A percentile compares a stretch with the other conserved stretches of the same genome.
phyloP scores from a whole-genome alignment of 2,797 vertebrate species.

The Octomys mimax region DNA sequence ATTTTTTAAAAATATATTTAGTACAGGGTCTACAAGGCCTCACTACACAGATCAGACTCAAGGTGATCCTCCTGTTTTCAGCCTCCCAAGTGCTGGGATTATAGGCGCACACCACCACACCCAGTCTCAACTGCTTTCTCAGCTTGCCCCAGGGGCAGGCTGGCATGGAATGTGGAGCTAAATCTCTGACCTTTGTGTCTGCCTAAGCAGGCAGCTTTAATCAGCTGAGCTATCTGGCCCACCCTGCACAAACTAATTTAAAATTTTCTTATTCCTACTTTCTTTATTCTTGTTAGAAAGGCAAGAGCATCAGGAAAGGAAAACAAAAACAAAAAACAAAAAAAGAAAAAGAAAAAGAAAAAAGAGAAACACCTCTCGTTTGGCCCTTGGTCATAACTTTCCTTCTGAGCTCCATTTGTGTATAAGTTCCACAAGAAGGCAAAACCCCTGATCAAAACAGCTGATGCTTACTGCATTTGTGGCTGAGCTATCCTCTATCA shows the following conservation, averaged over 20 bases:
- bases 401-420: slow-evolving; percentile 13
- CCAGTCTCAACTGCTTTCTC: too few relatives aligned
- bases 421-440: slow-evolving; percentile 60
- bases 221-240: too few relatives aligned
- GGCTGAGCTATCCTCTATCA: slow-evolving; percentile 80
- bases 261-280: neutral
- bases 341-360: neutral
- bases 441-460: slow-evolving; percentile 77
- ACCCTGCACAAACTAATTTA: slow-evolving; percentile 36
- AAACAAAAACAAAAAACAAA: too few relatives aligned
- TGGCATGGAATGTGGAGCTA: too few relatives aligned
- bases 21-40: too few relatives aligned
- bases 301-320: neutral
- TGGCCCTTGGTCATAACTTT: slow-evolving; percentile 63
- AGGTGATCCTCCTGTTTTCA: too few relatives aligned
- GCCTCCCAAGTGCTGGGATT: too few relatives aligned
- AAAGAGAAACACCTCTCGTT: neutral
- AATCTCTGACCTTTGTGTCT: too few relatives aligned
- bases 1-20: neutral
- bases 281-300: slow-evolving; percentile 33
- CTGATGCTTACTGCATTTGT: slow-evolving; percentile 79
- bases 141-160: too few relatives aligned
- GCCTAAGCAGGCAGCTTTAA: too few relatives aligned
- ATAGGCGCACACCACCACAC: too few relatives aligned
- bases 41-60: too few relatives aligned